A percentile compares a stretch with the other conserved stretches of the same genome.
phyloP scores from a whole-genome alignment of 2,888 invertebrate species.

The Scrobipalpa costella region DNA sequence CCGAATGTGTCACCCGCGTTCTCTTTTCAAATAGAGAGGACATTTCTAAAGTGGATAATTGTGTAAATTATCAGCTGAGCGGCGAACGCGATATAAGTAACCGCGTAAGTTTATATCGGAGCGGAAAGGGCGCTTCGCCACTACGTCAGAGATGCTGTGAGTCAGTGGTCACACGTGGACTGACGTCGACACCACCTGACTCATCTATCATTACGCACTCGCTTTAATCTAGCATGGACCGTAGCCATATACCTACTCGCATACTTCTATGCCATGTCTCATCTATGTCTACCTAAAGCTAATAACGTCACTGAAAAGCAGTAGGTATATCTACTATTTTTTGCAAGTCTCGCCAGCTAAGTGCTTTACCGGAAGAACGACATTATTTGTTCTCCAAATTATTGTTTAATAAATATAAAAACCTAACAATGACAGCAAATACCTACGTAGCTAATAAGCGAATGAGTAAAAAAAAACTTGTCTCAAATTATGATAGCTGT shows the following conservation, averaged over 20 bases:
- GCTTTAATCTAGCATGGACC: conserved; percentile 45
- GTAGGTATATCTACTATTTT: no score
- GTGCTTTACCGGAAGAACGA: no score
- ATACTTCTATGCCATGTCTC: background rate
- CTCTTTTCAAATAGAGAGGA: conserved; percentile 16
- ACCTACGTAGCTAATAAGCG: no score
- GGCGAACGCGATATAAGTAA: conserved; percentile 3
- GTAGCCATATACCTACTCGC: background rate
- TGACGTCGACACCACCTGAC: conserved; percentile 71
- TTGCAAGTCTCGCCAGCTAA: no score
- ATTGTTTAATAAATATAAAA: no score
- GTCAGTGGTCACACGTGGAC: conserved; percentile 53
- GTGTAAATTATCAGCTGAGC: no score
- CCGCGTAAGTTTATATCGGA: conserved; percentile 31
- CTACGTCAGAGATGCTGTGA: conserved; percentile 31
- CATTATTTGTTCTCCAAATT: no score
- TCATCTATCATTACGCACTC: conserved; percentile 52
- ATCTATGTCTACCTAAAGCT: background rate
- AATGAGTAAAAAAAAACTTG: no score
- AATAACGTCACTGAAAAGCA: no score
- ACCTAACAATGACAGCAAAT: no score
- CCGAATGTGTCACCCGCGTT: conserved; percentile 38
- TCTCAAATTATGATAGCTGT: no score
- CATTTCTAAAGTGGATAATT: no score
- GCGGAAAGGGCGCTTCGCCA: conserved; percentile 49